Conservation (phyloP, 2,113 vertebrate species). For the Cricetomys ansorgei region DNA sequence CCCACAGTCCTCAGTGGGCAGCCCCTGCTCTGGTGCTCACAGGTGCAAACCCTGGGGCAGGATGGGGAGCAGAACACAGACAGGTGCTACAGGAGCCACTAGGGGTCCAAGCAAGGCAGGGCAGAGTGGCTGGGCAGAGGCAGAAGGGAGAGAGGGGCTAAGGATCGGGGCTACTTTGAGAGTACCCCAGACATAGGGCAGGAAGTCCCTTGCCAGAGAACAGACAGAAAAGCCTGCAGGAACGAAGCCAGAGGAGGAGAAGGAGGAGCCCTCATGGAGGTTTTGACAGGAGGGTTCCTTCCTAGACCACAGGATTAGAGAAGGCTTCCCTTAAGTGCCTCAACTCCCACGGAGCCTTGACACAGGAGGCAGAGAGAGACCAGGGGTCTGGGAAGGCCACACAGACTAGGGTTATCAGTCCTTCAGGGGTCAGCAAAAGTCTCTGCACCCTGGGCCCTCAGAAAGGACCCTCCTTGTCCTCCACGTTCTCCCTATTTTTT, state of each 20-base stretch:
- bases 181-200: not conserved
- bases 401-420: not conserved
- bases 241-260: not conserved
- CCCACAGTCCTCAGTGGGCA: not conserved
- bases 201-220: accelerated
- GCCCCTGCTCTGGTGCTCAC: no score
- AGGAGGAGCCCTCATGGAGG: not conserved
- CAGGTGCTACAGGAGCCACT: not conserved
- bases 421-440: not conserved
- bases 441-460: not conserved
- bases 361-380: not conserved
- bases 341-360: not conserved
- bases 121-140: not conserved
- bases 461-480: not conserved
- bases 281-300: not conserved
- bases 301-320: not conserved
- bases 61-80: not conserved
- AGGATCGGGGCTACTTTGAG: not conserved
- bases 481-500: not conserved
- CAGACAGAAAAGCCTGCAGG: not conserved
- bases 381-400: not conserved
- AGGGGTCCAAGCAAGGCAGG: not conserved
- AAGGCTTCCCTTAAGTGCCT: not conserved
- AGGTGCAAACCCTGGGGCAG: not conserved
- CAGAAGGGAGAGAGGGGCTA: not conserved